These are phyloP conservation scores for Mesochorus sp. DNA, from an alignment of 2,888 invertebrate species.

Conservation along the genomic window DNA sequence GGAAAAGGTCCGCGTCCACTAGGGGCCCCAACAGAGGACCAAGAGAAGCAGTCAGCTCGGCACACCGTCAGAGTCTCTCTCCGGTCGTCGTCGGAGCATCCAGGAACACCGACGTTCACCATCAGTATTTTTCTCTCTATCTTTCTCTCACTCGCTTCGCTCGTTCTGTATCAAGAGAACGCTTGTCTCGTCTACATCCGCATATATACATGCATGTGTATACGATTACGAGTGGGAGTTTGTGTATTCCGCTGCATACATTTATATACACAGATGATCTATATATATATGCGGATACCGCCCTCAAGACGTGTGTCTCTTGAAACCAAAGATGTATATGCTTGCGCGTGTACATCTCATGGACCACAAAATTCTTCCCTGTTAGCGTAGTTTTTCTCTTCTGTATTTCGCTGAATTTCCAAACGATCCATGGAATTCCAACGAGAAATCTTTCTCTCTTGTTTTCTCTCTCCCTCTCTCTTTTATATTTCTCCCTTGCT, in stretches of 20 bases:
- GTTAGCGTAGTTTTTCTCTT: slow-evolving; percentile 14
- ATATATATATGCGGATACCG: slow-evolving; percentile 21
- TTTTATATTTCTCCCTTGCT: no score
- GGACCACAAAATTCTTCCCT: slow-evolving; percentile 19
- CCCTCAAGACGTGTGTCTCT: slow-evolving; percentile 19
- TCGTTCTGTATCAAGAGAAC: background rate
- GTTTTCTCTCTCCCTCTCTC: background rate
- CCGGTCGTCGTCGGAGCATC: slow-evolving; percentile 45
- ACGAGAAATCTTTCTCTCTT: slow-evolving; percentile 10
- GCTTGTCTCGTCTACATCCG: slow-evolving; percentile 12
- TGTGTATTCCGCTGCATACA: no score
- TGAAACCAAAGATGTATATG: slow-evolving; percentile 16
- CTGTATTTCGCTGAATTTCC: slow-evolving; percentile 11
- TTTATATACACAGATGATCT: background rate
- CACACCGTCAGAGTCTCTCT: slow-evolving; percentile 49
- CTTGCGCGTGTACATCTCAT: slow-evolving; percentile 27
- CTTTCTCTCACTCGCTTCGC: background rate
- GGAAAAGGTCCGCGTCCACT: slow-evolving; percentile 67
- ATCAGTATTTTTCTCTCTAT: slow-evolving; percentile 51
- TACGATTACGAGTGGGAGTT: background rate
- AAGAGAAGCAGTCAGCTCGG: slow-evolving; percentile 49
- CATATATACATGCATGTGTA: background rate
- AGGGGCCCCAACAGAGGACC: slow-evolving; percentile 49
- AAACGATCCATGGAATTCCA: slow-evolving; percentile 18
- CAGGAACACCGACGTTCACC: slow-evolving; percentile 60